phyloP scores from a whole-genome alignment of 1,140 invertebrate genomes.

The Melanaphis sacchari region DNA sequence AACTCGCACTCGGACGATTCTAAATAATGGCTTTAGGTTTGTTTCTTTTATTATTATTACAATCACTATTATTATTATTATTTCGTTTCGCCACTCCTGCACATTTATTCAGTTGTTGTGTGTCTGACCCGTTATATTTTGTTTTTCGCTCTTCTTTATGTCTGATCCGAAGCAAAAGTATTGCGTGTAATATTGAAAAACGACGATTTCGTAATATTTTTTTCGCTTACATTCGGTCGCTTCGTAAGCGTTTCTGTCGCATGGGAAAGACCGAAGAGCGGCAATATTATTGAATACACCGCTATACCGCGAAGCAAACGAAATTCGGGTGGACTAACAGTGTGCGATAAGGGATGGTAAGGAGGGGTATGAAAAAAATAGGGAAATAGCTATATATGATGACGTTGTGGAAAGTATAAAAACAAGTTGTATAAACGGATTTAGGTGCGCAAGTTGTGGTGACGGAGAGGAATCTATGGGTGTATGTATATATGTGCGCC shows the following conservation, averaged over 20 bases:
- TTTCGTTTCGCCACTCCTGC: background rate
- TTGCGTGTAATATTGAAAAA: background rate
- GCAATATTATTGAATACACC: background rate
- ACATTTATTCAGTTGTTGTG: background rate
- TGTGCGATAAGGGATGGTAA: background rate
- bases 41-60: slow-evolving; percentile 36
- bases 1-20: background rate
- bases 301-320: background rate
- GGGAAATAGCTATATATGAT: background rate
- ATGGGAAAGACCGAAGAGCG: background rate
- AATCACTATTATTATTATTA: slow-evolving; percentile 3
- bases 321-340: background rate
- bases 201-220: background rate
- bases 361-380: background rate
- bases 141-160: too few relatives aligned
- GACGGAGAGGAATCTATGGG: background rate
- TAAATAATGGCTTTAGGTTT: slow-evolving; percentile 24
- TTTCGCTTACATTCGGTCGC: background rate
- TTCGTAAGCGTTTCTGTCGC: slow-evolving; percentile 1
- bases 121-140: background rate
- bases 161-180: background rate
- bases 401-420: background rate
- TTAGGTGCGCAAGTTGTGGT: background rate
- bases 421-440: slow-evolving; percentile 12
- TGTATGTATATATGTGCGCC: background rate